These are phyloP conservation scores for Zeuzera pyrina DNA, from an alignment of 2,888 invertebrate species.

Conservation along the genomic window DNA sequence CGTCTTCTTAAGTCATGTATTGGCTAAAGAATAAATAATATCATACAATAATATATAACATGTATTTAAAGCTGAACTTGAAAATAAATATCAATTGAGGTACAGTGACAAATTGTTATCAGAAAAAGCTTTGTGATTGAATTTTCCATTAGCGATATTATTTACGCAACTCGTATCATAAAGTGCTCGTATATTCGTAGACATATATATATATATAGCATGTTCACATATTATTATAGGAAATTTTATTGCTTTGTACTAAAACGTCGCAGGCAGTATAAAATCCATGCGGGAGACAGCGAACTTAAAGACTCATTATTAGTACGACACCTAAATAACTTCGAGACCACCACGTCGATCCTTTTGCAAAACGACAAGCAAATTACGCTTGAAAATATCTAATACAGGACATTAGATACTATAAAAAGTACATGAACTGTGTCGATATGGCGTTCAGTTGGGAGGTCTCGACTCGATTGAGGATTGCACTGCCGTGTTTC, in stretches of 20 bases:
- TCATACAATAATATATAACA: neutral
- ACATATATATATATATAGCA: too few species aligned
- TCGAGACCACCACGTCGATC: slow-evolving; percentile 50
- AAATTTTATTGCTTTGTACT: slow-evolving; percentile 17
- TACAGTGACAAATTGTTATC: neutral
- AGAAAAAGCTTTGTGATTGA: neutral
- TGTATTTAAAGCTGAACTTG: neutral
- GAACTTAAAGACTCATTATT: slow-evolving; percentile 32
- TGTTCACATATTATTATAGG: slow-evolving; percentile 12
- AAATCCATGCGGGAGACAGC: slow-evolving; percentile 41
- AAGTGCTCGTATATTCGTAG: too few species aligned
- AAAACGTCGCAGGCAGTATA: slow-evolving; percentile 22
- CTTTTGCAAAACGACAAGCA: slow-evolving; percentile 15
- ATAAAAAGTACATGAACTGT: slow-evolving; percentile 31
- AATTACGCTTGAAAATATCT: slow-evolving; percentile 21
- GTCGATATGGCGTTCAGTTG: slow-evolving; percentile 21
- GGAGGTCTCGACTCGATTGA: slow-evolving; percentile 22
- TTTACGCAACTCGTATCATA: too few species aligned
- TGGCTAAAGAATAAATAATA: neutral
- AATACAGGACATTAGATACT: slow-evolving; percentile 34
- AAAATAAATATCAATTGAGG: slow-evolving; percentile 4
- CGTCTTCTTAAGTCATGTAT: neutral
- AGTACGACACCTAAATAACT: slow-evolving; percentile 29
- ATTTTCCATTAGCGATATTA: too few species aligned
- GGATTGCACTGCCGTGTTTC: slow-evolving; percentile 40